Percentiles rank a stretch among this genome's conserved stretches.
These are phyloP conservation scores for Epirrhoe alternata DNA, from an alignment of 2,888 invertebrate species.

Conservation along the genomic window DNA sequence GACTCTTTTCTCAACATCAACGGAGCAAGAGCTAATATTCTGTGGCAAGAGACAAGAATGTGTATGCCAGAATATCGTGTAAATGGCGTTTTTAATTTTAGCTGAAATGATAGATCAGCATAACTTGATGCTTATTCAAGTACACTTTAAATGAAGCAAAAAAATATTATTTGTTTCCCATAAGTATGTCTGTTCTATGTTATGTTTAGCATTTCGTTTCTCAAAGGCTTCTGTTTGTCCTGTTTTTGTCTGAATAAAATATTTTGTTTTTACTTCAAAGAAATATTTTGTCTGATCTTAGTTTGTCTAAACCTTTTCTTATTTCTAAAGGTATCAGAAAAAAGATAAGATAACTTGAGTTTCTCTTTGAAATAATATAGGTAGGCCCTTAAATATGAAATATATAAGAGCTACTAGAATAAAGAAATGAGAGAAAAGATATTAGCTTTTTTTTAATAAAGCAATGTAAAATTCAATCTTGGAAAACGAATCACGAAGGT, in stretches of 20 bases:
- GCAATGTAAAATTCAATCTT: conserved; percentile 36
- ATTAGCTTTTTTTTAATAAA: not conserved
- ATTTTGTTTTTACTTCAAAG: conserved; percentile 1
- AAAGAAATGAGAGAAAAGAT: not conserved
- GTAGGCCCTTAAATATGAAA: too few species aligned
- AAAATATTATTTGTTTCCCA: conserved; percentile 3
- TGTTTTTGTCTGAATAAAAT: conserved; percentile 6
- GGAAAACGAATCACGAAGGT: conserved; percentile 43
- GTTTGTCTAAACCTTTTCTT: not conserved
- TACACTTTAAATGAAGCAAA: conserved; percentile 3
- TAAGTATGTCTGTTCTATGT: not conserved
- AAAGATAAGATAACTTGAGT: not conserved
- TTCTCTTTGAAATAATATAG: not conserved
- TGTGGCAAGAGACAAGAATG: too few species aligned
- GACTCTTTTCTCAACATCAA: too few species aligned
- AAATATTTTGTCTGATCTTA: conserved; percentile 1
- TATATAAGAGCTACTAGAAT: too few species aligned
- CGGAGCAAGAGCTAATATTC: too few species aligned
- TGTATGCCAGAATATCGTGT: too few species aligned
- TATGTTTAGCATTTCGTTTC: not conserved
- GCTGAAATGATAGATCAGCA: conserved; percentile 22
- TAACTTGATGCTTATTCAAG: not conserved
- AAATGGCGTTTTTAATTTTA: too few species aligned
- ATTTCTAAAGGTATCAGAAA: not conserved
- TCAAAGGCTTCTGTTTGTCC: conserved; percentile 9